Evolutionary conservation across 2,113 vertebrate species (phyloP), one percentile per base, ranked within the genome.

Genomic region (Lates calcarifer): DNA sequence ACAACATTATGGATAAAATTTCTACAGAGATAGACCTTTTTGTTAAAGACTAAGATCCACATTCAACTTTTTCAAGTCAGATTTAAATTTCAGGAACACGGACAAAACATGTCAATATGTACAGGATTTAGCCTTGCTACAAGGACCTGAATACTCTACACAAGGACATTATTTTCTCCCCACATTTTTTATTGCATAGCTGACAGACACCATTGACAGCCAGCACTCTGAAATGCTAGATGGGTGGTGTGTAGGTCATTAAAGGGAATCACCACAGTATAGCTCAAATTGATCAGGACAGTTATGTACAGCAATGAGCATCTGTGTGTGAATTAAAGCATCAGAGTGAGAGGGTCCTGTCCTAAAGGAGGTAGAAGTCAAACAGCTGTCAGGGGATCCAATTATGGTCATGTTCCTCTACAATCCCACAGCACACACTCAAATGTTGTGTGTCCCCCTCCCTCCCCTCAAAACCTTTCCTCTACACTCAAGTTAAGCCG

Each of bases 321-420:
- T 67, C 63, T 80, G 60, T 70, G n/a, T 62, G 56, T 73, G 69
- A 83, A 84, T 76, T 60, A 81, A 74, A 65, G 55, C 61, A n/a
- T 55, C 74, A 49, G 61, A 81, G 57, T 60, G 64, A 74, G 73
- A 65, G 45, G 58, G 74, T 74, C 65, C 31, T 37, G 78, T 89
- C 85, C 77, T 72, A 2, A 26, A 87, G 57, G 74, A 87, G 72
- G 68, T 37, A 29, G 81, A 74, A 91, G 84, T 91, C 83, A 85
- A 86, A 82, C 82, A 85, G 74, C 85, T 85, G 82, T 86, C 85
- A 81, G 64, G 89, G 91, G 91, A 92, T 80, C 81, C 70, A 89
- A 92, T 93, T 91, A 90, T 82, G 83, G 71, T 80, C 77, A 78
- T 84, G 78, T 89, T 85, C 58, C 64, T 77, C 31, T 70, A 49